Evolutionary conservation across 2,113 vertebrate genomes (phyloP).

Genomic region (Danionella cerebrum): DNA sequence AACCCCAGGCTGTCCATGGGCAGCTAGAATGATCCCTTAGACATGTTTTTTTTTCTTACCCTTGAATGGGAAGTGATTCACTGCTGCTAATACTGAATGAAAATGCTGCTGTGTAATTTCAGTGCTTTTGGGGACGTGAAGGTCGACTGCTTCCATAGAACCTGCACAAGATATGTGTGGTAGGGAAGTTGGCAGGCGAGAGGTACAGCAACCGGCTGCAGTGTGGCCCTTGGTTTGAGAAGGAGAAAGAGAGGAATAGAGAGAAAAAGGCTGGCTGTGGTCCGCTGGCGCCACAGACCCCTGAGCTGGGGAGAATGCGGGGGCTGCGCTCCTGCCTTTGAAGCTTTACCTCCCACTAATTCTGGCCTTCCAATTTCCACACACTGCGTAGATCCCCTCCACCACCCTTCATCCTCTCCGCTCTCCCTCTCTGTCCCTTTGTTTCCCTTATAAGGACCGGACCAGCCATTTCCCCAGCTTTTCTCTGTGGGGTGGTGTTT

Average conservation of each 20-base stretch:
- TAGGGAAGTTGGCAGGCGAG: slow-evolving; percentile 32
- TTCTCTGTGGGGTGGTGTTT: slow-evolving; percentile 66
- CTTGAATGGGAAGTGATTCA: slow-evolving; percentile 23
- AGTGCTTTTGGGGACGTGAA: slow-evolving; percentile 27
- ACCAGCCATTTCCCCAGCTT: slow-evolving; percentile 70
- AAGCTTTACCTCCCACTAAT: slow-evolving; percentile 80
- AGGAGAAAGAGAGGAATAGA: slow-evolving; percentile 18
- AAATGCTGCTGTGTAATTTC: slow-evolving; percentile 27
- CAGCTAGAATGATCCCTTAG: slow-evolving; percentile 23
- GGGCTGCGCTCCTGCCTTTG: slow-evolving; percentile 73
- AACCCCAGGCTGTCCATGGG: slow-evolving; percentile 18
- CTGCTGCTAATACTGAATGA: slow-evolving; percentile 30
- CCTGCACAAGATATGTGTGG: slow-evolving; percentile 34
- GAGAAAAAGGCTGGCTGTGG: slow-evolving; percentile 58
- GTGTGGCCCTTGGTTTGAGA: slow-evolving; percentile 37
- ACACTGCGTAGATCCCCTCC: slow-evolving; percentile 63
- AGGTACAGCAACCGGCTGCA: slow-evolving; percentile 35
- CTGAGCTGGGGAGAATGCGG: slow-evolving; percentile 75
- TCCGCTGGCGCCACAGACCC: slow-evolving; percentile 74
- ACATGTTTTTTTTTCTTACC: slow-evolving; percentile 33
- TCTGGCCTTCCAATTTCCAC: slow-evolving; percentile 79
- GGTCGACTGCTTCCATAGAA: slow-evolving; percentile 24
- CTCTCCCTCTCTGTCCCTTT: slow-evolving; percentile 66
- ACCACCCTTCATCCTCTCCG: slow-evolving; percentile 36
- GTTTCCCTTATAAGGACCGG: slow-evolving; percentile 74